Evolutionary conservation across 1,140 invertebrate genomes (phyloP), one percentile per base, ranked within the genome.

Genomic region (Theocolax elegans): DNA sequence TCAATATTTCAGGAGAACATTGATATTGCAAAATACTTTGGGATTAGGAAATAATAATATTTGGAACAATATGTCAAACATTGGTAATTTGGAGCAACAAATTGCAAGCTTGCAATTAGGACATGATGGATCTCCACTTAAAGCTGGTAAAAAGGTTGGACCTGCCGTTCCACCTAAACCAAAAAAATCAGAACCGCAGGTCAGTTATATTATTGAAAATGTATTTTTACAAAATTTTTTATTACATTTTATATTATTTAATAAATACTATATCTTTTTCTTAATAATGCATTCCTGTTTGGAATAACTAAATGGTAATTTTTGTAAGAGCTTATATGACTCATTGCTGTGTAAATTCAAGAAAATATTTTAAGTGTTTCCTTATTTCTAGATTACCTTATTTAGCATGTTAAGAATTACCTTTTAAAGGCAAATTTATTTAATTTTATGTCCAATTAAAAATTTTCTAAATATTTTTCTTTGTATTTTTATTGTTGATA

Each of bases 151-250:
- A 75, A 94, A 93, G 82, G 83, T 92, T 65, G 92, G 90, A 67
- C 92, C 92, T 63, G 91, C 91, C 53, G 89, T 93, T 58, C 92
- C 92, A 40, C 92, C 92, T n/a, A 93, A 93, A 82, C 92, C 92
- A 49, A 92, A 92, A 84, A 90, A 90, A 77, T 87, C 89, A 67
- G 88, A 90, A 77, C 91, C 91, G n/a, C 89, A 91, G 88, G 90
- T 91, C 82, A 86, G 86, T 72, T 83, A 87, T 83, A 82, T 77
- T 86, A 46, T 44, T 17, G 42, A 35, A 6, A 6, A 35, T 35
- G 31, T 6, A 35, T 6, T 6, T 35, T 58, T 38, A 19, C 62
- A n/a, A n/a, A n/a, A n/a, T n/a, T n/a, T n/a, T n/a, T n/a, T n/a
- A n/a, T n/a, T n/a, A n/a, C n/a, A n/a, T n/a, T n/a, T n/a, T n/a